phyloP scores from a whole-genome alignment of 2,888 invertebrate species.

The Drosophila macrospina region DNA sequence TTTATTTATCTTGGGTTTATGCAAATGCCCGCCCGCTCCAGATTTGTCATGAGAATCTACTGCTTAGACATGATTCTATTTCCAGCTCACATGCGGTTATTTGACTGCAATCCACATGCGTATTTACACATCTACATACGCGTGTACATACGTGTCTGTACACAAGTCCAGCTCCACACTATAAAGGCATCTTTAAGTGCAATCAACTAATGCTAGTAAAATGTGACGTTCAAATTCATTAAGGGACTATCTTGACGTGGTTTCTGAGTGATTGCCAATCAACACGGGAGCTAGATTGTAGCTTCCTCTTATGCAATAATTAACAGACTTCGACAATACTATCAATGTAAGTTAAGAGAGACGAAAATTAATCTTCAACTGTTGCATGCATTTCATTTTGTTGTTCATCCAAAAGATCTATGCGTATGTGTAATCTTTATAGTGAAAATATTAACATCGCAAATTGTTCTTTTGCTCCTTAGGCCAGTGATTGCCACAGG shows the following conservation, averaged over 20 bases:
- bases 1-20: conserved; percentile 69
- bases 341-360: no score
- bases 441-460: no score
- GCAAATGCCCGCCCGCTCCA: conserved; percentile 57
- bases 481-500: no score
- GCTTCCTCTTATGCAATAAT: neutral
- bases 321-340: neutral
- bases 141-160: neutral
- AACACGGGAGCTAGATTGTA: neutral
- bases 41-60: conserved; percentile 63
- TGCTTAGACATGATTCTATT: conserved; percentile 61
- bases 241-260: conserved; percentile 8
- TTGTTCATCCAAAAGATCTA: neutral
- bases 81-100: conserved; percentile 33
- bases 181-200: conserved; percentile 2
- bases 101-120: conserved; percentile 24
- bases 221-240: conserved; percentile 15
- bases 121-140: neutral
- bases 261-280: conserved; percentile 21
- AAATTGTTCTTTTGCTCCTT: neutral
- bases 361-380: neutral
- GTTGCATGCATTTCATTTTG: neutral
- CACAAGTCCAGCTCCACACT: neutral
- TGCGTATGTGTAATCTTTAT: no score
- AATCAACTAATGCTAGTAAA: conserved; percentile 5